phyloP scores from a whole-genome alignment of 1,140 invertebrate species.

The Lethrus apterus region DNA sequence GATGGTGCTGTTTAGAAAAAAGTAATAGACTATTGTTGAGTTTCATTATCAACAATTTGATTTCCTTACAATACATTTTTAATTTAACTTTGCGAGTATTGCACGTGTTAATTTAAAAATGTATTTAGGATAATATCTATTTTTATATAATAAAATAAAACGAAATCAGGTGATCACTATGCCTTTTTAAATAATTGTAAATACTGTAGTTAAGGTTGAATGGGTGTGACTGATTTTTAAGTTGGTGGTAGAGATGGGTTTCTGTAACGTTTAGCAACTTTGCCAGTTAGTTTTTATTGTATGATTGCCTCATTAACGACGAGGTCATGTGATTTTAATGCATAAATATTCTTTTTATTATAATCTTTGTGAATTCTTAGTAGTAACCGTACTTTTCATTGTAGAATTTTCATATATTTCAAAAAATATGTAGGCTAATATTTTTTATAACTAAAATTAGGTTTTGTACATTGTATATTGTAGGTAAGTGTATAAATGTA shows the following conservation, averaged over 20 bases:
- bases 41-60: constrained; percentile 1
- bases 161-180: constrained; percentile 36
- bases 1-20: background rate
- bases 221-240: constrained; percentile 23
- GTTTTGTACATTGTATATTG: constrained; percentile 42
- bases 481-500: constrained; percentile 26
- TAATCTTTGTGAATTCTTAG: constrained; percentile 6
- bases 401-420: constrained; percentile 8
- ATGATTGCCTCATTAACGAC: background rate
- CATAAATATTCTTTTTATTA: constrained; percentile 1
- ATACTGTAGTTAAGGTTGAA: constrained; percentile 21
- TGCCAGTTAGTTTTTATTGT: constrained; percentile 7
- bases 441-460: constrained; percentile 38
- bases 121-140: constrained; percentile 22
- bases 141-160: constrained; percentile 32
- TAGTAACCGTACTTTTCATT: constrained; percentile 10
- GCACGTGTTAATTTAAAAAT: background rate
- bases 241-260: constrained; percentile 15
- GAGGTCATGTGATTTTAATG: constrained; percentile 10
- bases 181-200: constrained; percentile 35
- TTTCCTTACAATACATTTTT: background rate
- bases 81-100: constrained; percentile 5
- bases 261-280: constrained; percentile 5
- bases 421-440: constrained; percentile 32
- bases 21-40: background rate